Percentiles rank a stretch among this genome's conserved stretches.
phyloP scores from a whole-genome alignment of 2,113 vertebrate genomes.

The Cyprinodon brontotheroides region DNA sequence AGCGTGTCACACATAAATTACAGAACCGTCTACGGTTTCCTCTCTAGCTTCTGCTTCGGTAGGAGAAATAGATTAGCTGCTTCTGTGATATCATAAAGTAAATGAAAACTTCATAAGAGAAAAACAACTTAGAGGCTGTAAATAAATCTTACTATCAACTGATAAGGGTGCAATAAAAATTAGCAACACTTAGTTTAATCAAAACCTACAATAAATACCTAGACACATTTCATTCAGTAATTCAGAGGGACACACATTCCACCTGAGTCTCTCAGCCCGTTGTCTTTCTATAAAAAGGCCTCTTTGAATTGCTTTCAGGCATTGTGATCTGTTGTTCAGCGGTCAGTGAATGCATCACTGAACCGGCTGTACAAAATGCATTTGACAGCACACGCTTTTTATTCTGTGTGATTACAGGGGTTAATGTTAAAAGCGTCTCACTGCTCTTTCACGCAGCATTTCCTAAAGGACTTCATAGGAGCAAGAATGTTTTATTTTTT shows the following conservation, averaged over 20 bases:
- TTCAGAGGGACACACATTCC: not conserved
- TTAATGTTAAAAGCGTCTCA: constrained; percentile 20
- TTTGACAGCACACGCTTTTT: constrained; percentile 32
- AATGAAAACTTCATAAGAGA: not conserved
- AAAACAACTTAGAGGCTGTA: not conserved
- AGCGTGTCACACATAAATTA: constrained; percentile 52
- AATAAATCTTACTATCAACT: not conserved
- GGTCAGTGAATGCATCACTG: constrained; percentile 13
- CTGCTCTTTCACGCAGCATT: constrained; percentile 8
- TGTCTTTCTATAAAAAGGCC: constrained; percentile 1
- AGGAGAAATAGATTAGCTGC: not conserved
- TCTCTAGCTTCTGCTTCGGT: not conserved
- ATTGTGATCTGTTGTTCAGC: constrained; percentile 10
- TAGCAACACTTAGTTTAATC: constrained; percentile 7
- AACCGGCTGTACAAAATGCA: constrained; percentile 6
- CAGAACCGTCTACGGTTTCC: constrained; percentile 9
- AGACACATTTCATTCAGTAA: not conserved
- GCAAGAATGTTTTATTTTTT: not conserved
- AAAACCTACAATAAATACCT: not conserved
- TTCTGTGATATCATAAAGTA: constrained; percentile 4
- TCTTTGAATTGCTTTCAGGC: constrained; percentile 2
- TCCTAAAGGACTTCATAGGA: not conserved
- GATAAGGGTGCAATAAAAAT: not conserved
- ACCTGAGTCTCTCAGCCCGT: not conserved
- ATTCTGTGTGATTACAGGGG: constrained; percentile 9